Evolutionary conservation across 2,888 invertebrate genomes (phyloP), one percentile per base, ranked within the genome.

Genomic region (Drosophila eohydei): DNA sequence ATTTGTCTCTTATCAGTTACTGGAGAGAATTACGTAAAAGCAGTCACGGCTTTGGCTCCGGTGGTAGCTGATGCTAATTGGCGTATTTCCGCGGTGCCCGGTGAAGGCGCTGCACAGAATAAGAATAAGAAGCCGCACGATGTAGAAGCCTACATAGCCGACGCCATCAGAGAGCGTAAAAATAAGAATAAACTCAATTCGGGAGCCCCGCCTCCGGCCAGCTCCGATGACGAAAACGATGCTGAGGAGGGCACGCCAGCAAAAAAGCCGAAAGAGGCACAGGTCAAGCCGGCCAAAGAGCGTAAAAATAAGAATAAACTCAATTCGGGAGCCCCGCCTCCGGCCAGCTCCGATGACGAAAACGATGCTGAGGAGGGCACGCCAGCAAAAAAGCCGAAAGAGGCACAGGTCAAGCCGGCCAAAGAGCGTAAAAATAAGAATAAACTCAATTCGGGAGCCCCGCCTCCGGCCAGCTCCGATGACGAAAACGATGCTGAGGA

Each of bases 61-160:
- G 92, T 94, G 11, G 91, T 95, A 40, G 91, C 92, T 2, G 90
- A 94, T 62, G 67, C 90, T 0, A 93, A 95, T 41, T 95, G 95
- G 94, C 93, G 90, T n/a, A 92, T 96, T 7, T 28, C 26, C 5
- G 34, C 65, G 1, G 26, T 62, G 9, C 92, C 61, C 11, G 76
- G 78, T 4, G 78, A 76, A 7, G 80, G 79, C 0, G 80, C 81
- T 3, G 30, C 65, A 4, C 41, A 61, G 16, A 48, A 58, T 8
- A 48, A 59, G 28, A 63, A n/a, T n/a, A n/a, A 78, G 32, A 78
- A 74, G 46, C 6, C 54, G 0, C 79, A 85, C 1, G 89, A 91
- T 71, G 76, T 91, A 8, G 90, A 91, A 40, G 74, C 84, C 57
- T 80, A 88, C n/a, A 87, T 91, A 56, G 71, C 81, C 0, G 81